Base-by-base conservation (phyloP, 2,113 vertebrate genomes). In the Laterallus jamaicensis region DNA sequence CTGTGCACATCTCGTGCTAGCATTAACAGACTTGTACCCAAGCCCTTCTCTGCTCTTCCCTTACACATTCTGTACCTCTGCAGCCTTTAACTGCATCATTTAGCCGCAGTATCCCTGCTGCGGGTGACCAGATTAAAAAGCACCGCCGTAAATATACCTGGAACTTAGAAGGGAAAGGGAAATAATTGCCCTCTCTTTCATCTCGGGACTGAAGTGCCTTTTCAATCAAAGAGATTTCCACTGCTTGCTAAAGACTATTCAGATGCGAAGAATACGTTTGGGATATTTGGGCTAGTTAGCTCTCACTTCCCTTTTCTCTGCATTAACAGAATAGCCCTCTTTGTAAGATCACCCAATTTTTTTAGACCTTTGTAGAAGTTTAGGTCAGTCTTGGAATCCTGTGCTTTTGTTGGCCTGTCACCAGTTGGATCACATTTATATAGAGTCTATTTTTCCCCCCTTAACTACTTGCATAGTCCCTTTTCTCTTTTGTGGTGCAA, bases 391-490 rank as follows among this genome's bases (percentile, higher is more conserved):
- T 73, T 86, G 39, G 50, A 96, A 80, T 92, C 81, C 73, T 75
- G 31, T 86, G 84, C 90, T 94, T 95, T 97, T 96, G 90, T 96
- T 97, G 83, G 92, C 85, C 86, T 95, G 88, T 89, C 92, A 96
- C 82, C 77, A 93, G 86, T 42, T 81, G 83, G 86, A 86, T 77
- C 85, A 44, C 35, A 1, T 86, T 88, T 90, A 66, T 28, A 85
- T 78, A 78, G 37, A 71, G 73, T 35, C 75, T 89, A 44, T 68
- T 88, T 90, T 42, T 2, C 15, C 52, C 49, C 42, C 83, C 58
- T 77, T 68, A 82, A 47, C 80, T 92, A 59, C 71, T 93, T 93
- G 82, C 83, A 75, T 78, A 83, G 56, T 37, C 26, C 76, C n/a
- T 82, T 95, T 91, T 93, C 49, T 74, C 83, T 92, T 96, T 79